Evolutionary conservation across 1,140 invertebrate species (phyloP).

Genomic region (Drosophila nebulosa): DNA sequence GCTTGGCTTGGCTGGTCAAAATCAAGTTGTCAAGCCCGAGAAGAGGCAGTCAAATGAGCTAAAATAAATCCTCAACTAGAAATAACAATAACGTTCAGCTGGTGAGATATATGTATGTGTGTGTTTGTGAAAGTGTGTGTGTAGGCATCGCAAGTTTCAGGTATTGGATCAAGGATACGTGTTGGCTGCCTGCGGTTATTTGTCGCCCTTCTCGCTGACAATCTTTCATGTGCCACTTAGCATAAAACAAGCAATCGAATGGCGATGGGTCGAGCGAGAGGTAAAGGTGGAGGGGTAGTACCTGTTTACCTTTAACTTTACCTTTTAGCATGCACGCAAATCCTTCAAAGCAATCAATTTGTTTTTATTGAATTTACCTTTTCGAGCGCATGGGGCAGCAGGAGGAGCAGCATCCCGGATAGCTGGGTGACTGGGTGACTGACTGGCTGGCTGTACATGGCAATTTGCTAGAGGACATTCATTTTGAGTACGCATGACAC

Average conservation of each 20-base stretch:
- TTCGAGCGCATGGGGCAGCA: slow-evolving; percentile 19
- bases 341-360: slow-evolving; percentile 71
- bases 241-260: slow-evolving; percentile 42
- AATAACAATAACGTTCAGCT: slow-evolving; percentile 13
- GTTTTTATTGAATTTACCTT: slow-evolving; percentile 71
- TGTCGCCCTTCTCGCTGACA: slow-evolving; percentile 51
- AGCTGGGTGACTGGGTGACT: neutral
- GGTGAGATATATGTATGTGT: no score
- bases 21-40: slow-evolving; percentile 56
- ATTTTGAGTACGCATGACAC: slow-evolving; percentile 54
- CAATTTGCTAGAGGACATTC: slow-evolving; percentile 64
- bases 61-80: slow-evolving; percentile 54
- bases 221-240: slow-evolving; percentile 65
- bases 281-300: neutral
- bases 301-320: slow-evolving; percentile 53
- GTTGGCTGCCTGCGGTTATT: slow-evolving; percentile 43
- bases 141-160: neutral
- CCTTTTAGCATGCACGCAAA: slow-evolving; percentile 60
- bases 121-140: neutral
- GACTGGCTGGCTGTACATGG: slow-evolving; percentile 19
- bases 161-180: slow-evolving; percentile 16
- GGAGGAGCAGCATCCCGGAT: neutral
- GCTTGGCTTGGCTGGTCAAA: slow-evolving; percentile 9
- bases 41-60: slow-evolving; percentile 58
- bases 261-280: neutral